Evolutionary conservation across 2,797 vertebrate species (phyloP).

Genomic region (Megalops cyprinoides): DNA sequence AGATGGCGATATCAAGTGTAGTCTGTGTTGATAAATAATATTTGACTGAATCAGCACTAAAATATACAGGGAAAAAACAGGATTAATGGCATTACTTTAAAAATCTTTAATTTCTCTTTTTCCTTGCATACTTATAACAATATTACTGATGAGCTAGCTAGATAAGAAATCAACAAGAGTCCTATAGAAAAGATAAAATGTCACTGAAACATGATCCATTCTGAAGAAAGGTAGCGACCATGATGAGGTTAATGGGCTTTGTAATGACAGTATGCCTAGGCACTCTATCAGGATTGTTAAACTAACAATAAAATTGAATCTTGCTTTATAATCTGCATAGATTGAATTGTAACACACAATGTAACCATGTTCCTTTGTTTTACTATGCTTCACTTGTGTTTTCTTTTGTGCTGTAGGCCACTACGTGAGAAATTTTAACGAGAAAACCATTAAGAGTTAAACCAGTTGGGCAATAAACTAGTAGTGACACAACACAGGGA

Average conservation of each 20-base stretch:
- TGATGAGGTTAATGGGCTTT: constrained; percentile 1
- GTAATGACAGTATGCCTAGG: background rate
- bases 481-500: background rate
- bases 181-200: background rate
- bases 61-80: too few relatives aligned
- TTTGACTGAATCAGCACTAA: too few relatives aligned
- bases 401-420: background rate
- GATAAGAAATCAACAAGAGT: background rate
- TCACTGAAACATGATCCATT: background rate
- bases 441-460: background rate
- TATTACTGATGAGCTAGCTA: background rate
- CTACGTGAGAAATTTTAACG: background rate
- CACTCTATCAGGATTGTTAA: background rate
- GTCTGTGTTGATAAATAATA: too few relatives aligned
- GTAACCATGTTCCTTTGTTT: background rate
- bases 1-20: too few relatives aligned
- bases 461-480: background rate
- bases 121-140: background rate
- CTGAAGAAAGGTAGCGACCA: background rate
- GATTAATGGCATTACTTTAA: too few relatives aligned
- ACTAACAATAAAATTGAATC: background rate
- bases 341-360: background rate
- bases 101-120: background rate
- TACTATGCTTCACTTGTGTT: background rate
- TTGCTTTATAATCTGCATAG: background rate